A percentile compares a stretch with the other conserved stretches of the same genome.
Conservation (phyloP, 2,113 vertebrate species). For the Thymallus thymallus region DNA sequence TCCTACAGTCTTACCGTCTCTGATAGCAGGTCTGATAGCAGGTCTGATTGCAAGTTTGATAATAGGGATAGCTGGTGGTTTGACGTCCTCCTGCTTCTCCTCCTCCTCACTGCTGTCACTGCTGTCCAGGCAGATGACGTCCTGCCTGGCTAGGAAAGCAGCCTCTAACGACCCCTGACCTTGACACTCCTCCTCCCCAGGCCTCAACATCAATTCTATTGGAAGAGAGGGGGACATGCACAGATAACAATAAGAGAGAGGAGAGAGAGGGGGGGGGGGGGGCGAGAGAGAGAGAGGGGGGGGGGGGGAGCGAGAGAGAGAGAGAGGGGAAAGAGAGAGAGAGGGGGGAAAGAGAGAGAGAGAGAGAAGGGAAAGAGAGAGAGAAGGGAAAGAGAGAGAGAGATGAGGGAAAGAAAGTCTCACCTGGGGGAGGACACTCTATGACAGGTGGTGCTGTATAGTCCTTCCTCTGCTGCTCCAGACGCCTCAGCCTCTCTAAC, state of each 20-base stretch:
- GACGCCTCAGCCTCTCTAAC: constrained; percentile 89
- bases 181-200: constrained; percentile 80
- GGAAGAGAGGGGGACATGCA: constrained; percentile 13
- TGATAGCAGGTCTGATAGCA: constrained; percentile 35
- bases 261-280: too few species aligned
- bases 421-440: too few species aligned
- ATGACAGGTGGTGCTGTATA: too few species aligned
- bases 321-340: too few species aligned
- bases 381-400: too few species aligned
- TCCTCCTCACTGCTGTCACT: constrained; percentile 72
- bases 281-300: too few species aligned
- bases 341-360: too few species aligned
- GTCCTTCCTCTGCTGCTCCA: constrained; percentile 95
- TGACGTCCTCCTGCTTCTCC: constrained; percentile 69
- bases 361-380: too few species aligned
- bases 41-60: constrained; percentile 23
- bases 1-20: constrained; percentile 80
- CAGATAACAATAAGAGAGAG: too few species aligned
- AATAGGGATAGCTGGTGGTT: constrained; percentile 49
- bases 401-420: too few species aligned
- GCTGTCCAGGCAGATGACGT: constrained; percentile 96
- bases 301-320: too few species aligned
- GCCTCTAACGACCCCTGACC: constrained; percentile 73
- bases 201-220: constrained; percentile 79
- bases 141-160: constrained; percentile 80